These are phyloP conservation scores for Vanessa tameamea DNA, from an alignment of 1,140 invertebrate genomes.

Conservation along the genomic window DNA sequence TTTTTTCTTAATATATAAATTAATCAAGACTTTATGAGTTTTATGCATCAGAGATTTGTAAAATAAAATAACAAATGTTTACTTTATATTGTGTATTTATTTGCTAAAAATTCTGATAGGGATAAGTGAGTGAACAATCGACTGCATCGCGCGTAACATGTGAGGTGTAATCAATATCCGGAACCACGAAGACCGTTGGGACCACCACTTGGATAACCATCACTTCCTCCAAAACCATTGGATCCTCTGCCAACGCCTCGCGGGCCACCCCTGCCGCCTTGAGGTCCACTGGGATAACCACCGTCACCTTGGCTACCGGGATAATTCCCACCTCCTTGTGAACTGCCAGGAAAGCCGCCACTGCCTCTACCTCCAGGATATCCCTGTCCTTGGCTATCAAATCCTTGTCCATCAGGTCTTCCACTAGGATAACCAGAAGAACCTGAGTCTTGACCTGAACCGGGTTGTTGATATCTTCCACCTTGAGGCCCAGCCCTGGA, in stretches of 20 bases:
- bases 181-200: slow-evolving; percentile 68
- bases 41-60: background rate
- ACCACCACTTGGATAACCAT: slow-evolving; percentile 72
- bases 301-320: slow-evolving; percentile 24
- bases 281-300: slow-evolving; percentile 34
- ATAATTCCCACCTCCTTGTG: slow-evolving; percentile 19
- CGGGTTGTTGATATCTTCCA: slow-evolving; percentile 57
- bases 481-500: slow-evolving; percentile 38
- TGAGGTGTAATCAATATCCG: slow-evolving; percentile 56
- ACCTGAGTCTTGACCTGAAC: slow-evolving; percentile 25
- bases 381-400: slow-evolving; percentile 13
- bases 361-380: slow-evolving; percentile 21
- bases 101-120: slow-evolving; percentile 23
- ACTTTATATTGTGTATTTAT: slow-evolving; percentile 27
- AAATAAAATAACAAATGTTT: slow-evolving; percentile 7
- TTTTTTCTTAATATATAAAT: too few relatives aligned
- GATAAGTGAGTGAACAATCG: background rate
- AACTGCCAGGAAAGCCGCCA: slow-evolving; percentile 26
- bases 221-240: slow-evolving; percentile 35
- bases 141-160: background rate
- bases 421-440: slow-evolving; percentile 44
- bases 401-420: slow-evolving; percentile 42
- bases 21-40: too few relatives aligned
- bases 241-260: slow-evolving; percentile 18
- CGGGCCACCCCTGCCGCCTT: slow-evolving; percentile 33